These are phyloP conservation scores for Cryptus armator DNA, from an alignment of 2,888 invertebrate genomes.

Conservation along the genomic window DNA sequence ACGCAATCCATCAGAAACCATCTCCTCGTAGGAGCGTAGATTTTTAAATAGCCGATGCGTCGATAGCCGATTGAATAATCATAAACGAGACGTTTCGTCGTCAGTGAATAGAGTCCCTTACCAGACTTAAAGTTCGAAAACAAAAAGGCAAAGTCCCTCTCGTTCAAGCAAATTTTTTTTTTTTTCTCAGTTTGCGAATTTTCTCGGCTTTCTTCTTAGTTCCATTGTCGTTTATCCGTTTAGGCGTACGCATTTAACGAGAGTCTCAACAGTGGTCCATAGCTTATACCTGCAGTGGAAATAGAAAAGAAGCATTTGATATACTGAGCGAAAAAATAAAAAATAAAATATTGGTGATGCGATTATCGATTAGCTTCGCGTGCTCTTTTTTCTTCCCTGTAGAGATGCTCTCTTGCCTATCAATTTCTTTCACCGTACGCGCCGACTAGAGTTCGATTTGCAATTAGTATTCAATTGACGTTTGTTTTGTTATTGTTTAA, in stretches of 20 bases:
- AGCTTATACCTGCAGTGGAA: conserved; percentile 28
- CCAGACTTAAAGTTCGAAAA: conserved; percentile 35
- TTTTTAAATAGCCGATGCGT: conserved; percentile 61
- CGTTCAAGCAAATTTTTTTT: conserved; percentile 66
- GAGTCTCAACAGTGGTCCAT: conserved; percentile 14
- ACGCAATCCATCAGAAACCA: conserved; percentile 43
- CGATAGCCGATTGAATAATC: conserved; percentile 49
- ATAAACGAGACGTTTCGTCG: conserved; percentile 39
- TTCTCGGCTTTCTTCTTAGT: conserved; percentile 51
- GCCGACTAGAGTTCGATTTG: conserved; percentile 45
- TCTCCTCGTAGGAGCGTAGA: conserved; percentile 55
- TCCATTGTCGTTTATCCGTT: conserved; percentile 41
- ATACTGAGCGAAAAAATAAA: conserved; percentile 12
- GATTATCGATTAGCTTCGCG: conserved; percentile 53
- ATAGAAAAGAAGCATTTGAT: conserved; percentile 32
- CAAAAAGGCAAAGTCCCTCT: conserved; percentile 13
- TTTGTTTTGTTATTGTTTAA: conserved; percentile 25
- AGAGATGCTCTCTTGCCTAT: conserved; percentile 46
- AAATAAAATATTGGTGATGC: conserved; percentile 13
- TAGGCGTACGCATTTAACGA: conserved; percentile 23
- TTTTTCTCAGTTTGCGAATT: conserved; percentile 68
- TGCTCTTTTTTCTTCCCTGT: conserved; percentile 43
- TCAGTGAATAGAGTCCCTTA: conserved; percentile 23
- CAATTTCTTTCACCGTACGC: conserved; percentile 27
- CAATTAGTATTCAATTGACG: conserved; percentile 19